Percentiles rank a stretch among this genome's conserved stretches.
phyloP scores from a whole-genome alignment of 2,113 vertebrate species.

The Elanus axillaris region DNA sequence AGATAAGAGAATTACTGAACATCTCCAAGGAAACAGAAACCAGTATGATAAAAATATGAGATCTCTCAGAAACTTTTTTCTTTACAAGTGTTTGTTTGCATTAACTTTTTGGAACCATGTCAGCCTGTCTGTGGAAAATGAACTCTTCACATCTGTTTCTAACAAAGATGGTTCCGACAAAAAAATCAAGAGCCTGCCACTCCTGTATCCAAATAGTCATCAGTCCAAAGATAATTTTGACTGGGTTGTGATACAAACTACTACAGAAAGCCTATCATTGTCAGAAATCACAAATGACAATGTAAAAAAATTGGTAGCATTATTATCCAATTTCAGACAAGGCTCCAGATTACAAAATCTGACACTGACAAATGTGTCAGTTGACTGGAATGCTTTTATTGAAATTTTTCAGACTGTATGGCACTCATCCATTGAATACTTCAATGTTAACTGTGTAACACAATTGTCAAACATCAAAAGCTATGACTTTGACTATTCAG shows the following conservation, averaged over 20 bases:
- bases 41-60: not conserved
- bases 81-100: not conserved
- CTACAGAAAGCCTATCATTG: constrained; percentile 66
- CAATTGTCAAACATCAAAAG: accelerated
- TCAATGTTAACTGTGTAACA: not conserved
- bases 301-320: not conserved
- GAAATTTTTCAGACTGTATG: constrained; percentile 57
- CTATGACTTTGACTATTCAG: not conserved
- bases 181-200: constrained; percentile 49
- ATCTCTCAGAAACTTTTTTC: not conserved
- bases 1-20: not conserved
- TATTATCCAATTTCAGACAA: constrained; percentile 3
- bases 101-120: constrained; percentile 1
- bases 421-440: constrained; percentile 58
- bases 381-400: constrained; percentile 70
- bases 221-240: not conserved
- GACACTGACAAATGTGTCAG: constrained; percentile 66
- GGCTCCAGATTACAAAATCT: constrained; percentile 52
- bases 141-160: constrained; percentile 30
- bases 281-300: constrained; percentile 55
- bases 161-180: constrained; percentile 32
- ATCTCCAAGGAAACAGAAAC: not conserved
- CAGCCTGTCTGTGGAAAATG: constrained; percentile 21
- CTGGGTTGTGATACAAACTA: constrained; percentile 41
- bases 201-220: constrained; percentile 28